Evolutionary conservation across 2,113 vertebrate genomes (phyloP).

Genomic region (Pycnonotus jocosus): DNA sequence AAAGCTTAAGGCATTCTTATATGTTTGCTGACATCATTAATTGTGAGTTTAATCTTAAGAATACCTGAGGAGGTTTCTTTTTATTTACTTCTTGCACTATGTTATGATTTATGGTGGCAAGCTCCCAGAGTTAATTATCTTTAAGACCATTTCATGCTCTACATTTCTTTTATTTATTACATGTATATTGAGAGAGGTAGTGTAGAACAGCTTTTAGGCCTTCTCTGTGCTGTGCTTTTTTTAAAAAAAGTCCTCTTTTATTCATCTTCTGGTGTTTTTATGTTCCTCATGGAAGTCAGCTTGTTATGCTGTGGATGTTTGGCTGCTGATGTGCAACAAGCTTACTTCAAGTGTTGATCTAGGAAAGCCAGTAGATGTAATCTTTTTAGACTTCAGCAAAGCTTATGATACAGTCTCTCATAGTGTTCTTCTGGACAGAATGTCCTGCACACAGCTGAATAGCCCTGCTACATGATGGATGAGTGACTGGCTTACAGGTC

Average conservation of each 20-base stretch:
- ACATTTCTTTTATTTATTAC: background rate
- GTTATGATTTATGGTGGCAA: background rate
- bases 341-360: background rate
- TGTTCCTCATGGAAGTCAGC: background rate
- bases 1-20: background rate
- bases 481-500: background rate
- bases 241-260: background rate
- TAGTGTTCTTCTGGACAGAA: background rate
- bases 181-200: background rate
- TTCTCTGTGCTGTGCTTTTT: background rate
- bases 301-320: background rate
- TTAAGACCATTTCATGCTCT: background rate
- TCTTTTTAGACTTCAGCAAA: background rate
- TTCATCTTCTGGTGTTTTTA: background rate
- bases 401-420: background rate
- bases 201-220: background rate
- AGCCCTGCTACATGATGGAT: too few relatives aligned
- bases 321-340: background rate
- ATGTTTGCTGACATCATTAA: background rate
- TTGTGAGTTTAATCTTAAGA: background rate
- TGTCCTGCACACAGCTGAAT: background rate
- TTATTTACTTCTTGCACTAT: background rate
- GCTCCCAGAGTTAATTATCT: background rate
- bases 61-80: background rate
- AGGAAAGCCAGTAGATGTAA: background rate